Base-by-base conservation (phyloP, 2,888 invertebrate species). In the Nematopogon swammerdamellus region DNA sequence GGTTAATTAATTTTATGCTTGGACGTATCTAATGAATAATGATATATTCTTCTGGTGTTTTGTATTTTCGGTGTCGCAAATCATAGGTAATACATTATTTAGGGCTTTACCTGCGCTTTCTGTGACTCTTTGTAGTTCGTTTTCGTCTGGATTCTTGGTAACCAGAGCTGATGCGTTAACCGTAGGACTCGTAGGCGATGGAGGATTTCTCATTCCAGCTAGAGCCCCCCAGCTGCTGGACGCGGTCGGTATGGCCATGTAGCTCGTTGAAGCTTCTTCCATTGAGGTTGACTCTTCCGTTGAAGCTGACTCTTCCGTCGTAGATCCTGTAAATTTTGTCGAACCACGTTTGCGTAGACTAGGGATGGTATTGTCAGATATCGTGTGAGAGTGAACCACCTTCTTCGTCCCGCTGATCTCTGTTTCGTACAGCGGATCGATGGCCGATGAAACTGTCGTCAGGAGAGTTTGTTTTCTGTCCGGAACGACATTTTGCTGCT, bases 281-380 rank as follows among this genome's bases (percentile, higher is more conserved):
- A 61, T 57, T 45, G 66, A 64, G 3, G 56, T 58, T 4, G 18
- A 49, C 49, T 69, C 72, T 5, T 63, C 56, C 10, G 68, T 67
- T 6, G 55, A 57, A n/a, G n/a, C n/a, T n/a, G n/a, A n/a, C n/a
- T n/a, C n/a, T n/a, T n/a, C n/a, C 3, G 63, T 60, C 11, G 72
- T 67, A 16, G 74, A 63, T 6, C 70, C 61, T 1, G 63, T 61
- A 55, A 63, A 80, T 53, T 72, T 80, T 3, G 71, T 73, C 0
- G 81, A 82, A 14, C 82, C 82, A 54, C 82, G 65, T 57, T 82
- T 82, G 62, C 72, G 69, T 50, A 81, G 57, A 19, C 73, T 65
- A 4, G 79, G 73, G 47, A 80, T 79, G n/a, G 70, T 71, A 55
- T 80, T 80, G 50, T 80, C 80, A 29, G 69, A 68, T 56, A 71